Evolutionary conservation across 2,888 invertebrate genomes (phyloP).

Genomic region (Eueremaeus valkanovi): DNA sequence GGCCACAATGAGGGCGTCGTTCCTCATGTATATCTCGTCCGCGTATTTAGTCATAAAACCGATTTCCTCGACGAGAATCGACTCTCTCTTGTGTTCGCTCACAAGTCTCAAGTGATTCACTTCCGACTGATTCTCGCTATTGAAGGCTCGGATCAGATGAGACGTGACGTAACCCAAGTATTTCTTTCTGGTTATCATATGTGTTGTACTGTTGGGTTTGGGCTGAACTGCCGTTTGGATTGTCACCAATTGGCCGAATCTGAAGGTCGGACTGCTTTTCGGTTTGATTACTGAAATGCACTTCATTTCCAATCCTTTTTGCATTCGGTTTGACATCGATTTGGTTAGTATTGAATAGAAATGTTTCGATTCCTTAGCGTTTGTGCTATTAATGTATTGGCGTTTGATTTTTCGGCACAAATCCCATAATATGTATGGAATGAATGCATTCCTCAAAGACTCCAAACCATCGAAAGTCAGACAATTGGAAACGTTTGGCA

Average conservation of each 20-base stretch:
- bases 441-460: not conserved
- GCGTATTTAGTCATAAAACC: not conserved
- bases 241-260: not conserved
- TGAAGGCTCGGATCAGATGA: not conserved
- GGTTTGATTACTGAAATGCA: not conserved
- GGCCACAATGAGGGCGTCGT: not conserved
- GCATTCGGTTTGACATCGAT: not conserved
- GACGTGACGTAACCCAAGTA: not conserved
- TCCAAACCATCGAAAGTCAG: not conserved
- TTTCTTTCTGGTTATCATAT: not conserved
- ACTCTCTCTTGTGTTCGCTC: not conserved
- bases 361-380: not conserved
- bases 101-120: conserved; percentile 5
- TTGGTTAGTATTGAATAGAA: conserved; percentile 2
- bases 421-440: not conserved
- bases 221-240: not conserved
- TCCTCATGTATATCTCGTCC: not conserved
- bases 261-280: not conserved
- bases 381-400: not conserved
- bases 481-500: not conserved
- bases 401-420: not conserved
- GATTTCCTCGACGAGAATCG: not conserved
- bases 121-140: not conserved
- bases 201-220: not conserved
- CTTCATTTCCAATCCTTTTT: not conserved